phyloP scores from a whole-genome alignment of 1,140 invertebrate genomes.

The Choristoneura fumiferana region DNA sequence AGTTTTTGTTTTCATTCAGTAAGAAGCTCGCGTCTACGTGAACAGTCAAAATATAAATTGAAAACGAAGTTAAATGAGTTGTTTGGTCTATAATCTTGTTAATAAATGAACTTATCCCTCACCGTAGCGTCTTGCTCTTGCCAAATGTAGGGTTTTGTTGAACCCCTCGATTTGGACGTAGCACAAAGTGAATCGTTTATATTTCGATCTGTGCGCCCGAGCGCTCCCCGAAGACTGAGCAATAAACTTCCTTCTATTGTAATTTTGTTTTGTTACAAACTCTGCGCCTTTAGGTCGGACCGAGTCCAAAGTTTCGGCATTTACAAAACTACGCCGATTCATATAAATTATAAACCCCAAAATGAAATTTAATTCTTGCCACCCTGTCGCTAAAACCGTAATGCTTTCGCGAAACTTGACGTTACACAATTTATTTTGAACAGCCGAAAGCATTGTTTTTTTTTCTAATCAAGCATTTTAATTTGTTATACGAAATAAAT shows the following conservation, averaged over 20 bases:
- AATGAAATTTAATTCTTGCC: slow-evolving; percentile 45
- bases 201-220: slow-evolving; percentile 51
- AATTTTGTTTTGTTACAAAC: slow-evolving; percentile 64
- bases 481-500: no score
- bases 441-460: no score
- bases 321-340: slow-evolving; percentile 43
- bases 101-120: slow-evolving; percentile 16
- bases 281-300: slow-evolving; percentile 41
- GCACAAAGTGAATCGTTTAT: slow-evolving; percentile 56
- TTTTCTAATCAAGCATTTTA: no score
- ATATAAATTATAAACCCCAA: slow-evolving; percentile 43
- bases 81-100: slow-evolving; percentile 1
- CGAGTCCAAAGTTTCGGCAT: slow-evolving; percentile 44
- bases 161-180: slow-evolving; percentile 39
- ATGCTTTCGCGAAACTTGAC: slow-evolving; percentile 12
- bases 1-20: no score
- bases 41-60: slow-evolving; percentile 43
- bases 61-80: slow-evolving; percentile 21
- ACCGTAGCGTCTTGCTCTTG: neutral
- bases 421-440: neutral
- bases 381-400: slow-evolving; percentile 21
- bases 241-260: slow-evolving; percentile 60
- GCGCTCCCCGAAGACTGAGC: slow-evolving; percentile 43
- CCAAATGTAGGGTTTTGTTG: slow-evolving; percentile 38
- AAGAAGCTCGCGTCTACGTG: neutral